phyloP scores from a whole-genome alignment of 2,797 vertebrate genomes.

The Cynodonichthys magdalenae region DNA sequence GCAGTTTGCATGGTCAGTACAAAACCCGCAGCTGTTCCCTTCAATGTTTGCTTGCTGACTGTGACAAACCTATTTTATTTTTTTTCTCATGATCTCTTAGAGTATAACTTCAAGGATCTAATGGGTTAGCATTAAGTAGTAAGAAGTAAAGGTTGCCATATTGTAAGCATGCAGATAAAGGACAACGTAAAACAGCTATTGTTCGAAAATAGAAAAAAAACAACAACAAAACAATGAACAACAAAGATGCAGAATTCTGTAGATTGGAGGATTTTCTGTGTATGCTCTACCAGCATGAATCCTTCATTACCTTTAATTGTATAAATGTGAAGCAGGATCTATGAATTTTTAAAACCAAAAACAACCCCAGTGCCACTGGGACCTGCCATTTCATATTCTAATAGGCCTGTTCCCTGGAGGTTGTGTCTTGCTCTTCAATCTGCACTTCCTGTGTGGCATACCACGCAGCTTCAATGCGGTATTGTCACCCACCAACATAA shows the following conservation, averaged over 20 bases:
- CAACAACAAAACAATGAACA: background rate
- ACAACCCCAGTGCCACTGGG: slow-evolving; percentile 23
- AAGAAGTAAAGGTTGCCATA: slow-evolving; percentile 38
- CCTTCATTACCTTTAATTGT: slow-evolving; percentile 10
- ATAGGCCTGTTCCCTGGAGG: slow-evolving; percentile 44
- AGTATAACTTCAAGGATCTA: slow-evolving; percentile 78
- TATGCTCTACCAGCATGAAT: background rate
- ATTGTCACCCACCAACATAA: slow-evolving; percentile 67
- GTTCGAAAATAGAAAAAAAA: background rate
- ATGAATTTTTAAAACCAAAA: slow-evolving; percentile 44
- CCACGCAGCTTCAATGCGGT: slow-evolving; percentile 45
- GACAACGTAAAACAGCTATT: slow-evolving; percentile 39
- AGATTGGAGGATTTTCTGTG: background rate
- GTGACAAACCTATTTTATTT: slow-evolving; percentile 73
- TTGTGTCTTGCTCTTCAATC: slow-evolving; percentile 46
- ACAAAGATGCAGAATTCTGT: background rate
- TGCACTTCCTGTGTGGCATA: slow-evolving; percentile 63
- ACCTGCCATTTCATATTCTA: slow-evolving; percentile 47
- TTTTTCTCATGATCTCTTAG: slow-evolving; percentile 50
- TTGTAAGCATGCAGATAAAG: slow-evolving; percentile 61
- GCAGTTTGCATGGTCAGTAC: slow-evolving; percentile 85
- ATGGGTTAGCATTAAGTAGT: slow-evolving; percentile 81
- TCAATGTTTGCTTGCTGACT: slow-evolving; percentile 80
- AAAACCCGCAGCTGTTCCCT: slow-evolving; percentile 90
- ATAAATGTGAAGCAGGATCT: slow-evolving; percentile 29